Evolutionary conservation across 2,888 invertebrate genomes (phyloP), one percentile per base, ranked within the genome.

Genomic region (Drosophila lacicola): DNA sequence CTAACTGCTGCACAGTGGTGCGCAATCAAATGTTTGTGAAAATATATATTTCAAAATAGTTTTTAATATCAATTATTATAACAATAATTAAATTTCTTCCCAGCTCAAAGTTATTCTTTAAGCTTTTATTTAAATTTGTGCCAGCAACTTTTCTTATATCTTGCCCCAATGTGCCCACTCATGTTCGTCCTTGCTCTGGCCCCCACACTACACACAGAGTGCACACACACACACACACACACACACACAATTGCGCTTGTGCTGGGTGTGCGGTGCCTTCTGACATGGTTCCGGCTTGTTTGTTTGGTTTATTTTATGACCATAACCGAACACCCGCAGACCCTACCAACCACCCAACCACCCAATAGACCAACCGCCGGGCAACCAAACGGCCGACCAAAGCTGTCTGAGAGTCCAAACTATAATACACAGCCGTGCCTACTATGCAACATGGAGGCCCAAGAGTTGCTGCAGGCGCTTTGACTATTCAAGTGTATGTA

Each of bases 221-320:
- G 4, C 55, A 68, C 60, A 65, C 67, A 64, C 60, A 17, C 17
- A 17, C 17, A 17, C 17, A 17, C 25, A 49, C 19, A 49, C 11
- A 56, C n/a, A 70, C 25, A 46, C n/a, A 17, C 14, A 63, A 61
- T 47, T 64, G 41, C 57, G 64, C 56, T 63, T 63, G 70, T 71
- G 70, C 63, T 66, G 39, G 78, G 70, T 68, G 47, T 79, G 53
- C 71, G 73, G 70, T 74, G 80, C 81, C 76, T 80, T 80, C 79
- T 90, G 90, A 90, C 90, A 90, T 90, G 89, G 79, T 90, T 90
- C 89, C 85, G 84, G 82, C 81, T 90, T 86, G 90, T 89, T 90
- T 91, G 89, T 90, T 91, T 90, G 90, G 90, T 90, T 87, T 90
- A 90, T 90, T 91, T 91, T 90, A 89, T 88, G 90, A 69, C 90